Evolutionary conservation across 2,113 vertebrate genomes (phyloP).

Genomic region (Lethenteron reissneri): DNA sequence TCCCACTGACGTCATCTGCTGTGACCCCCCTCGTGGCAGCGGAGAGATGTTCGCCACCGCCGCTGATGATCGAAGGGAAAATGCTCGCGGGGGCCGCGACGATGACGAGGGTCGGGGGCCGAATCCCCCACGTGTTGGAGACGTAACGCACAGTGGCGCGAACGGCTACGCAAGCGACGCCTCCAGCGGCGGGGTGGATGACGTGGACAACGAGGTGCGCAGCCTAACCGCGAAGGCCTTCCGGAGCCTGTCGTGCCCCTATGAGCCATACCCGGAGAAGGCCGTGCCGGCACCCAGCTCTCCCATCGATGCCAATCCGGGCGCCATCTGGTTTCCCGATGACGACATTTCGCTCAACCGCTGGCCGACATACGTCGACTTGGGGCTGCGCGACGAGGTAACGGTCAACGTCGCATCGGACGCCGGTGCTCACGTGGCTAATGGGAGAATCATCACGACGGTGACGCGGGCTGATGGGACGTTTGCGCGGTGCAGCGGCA

Average conservation of each 20-base stretch:
- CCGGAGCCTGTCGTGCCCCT: conserved; percentile 61
- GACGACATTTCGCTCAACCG: conserved; percentile 30
- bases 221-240: conserved; percentile 63
- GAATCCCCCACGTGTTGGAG: conserved; percentile 40
- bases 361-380: conserved; percentile 33
- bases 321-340: conserved; percentile 13
- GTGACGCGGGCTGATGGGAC: too few relatives aligned
- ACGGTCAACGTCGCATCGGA: too few relatives aligned
- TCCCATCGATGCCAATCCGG: conserved; percentile 46
- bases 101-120: conserved; percentile 19
- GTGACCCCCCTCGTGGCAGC: too few relatives aligned
- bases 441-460: too few relatives aligned
- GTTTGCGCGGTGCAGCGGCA: too few relatives aligned
- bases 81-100: not conserved
- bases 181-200: conserved; percentile 73
- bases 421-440: too few relatives aligned
- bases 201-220: conserved; percentile 82
- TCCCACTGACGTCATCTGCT: too few relatives aligned
- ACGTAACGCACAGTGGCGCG: conserved; percentile 26
- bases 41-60: too few relatives aligned
- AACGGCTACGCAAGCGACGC: conserved; percentile 50
- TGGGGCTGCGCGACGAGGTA: not conserved
- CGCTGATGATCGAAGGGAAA: too few relatives aligned
- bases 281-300: conserved; percentile 31
- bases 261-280: conserved; percentile 36